Base-by-base conservation (phyloP, 1,140 invertebrate genomes). In the Bombus terrestris region DNA sequence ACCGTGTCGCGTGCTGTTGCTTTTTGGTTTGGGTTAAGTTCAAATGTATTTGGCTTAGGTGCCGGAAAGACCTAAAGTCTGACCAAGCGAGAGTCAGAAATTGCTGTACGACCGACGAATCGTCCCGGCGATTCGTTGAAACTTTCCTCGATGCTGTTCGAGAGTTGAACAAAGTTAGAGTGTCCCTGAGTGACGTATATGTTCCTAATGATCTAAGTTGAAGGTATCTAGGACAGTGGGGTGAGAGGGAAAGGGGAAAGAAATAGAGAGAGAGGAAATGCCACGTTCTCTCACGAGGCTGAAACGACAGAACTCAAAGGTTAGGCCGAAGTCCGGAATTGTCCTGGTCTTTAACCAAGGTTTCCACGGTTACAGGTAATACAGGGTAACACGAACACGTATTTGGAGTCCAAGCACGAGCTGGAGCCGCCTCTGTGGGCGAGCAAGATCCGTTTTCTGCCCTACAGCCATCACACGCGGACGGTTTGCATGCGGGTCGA, bases 321-420 rank as follows among this genome's bases (percentile, higher is more conserved):
- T 62, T 69, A 79, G 57, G 68, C 53, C 43, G 72, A 88, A 85
- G 80, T 68, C 53, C n/a, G 81, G 64, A 81, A 86, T 88, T 86
- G 77, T 86, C 77, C 73, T 64, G 74, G 62, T 74, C 81, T 88
- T 87, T 83, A 90, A 84, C 89, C 66, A 68, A 71, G 80, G 73
- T 86, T 86, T 81, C 81, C 71, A 72, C 81, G 62, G 82, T 96
- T 96, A 32, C 96, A 99, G 98, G 96, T 98, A 75, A 96, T 99
- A 88, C 96, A 96, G 28, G 98, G 97, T 53, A 99, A 99, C 95
- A 97, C 96, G 79, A 98, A 99, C 95, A 99, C 98, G 18, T 98
- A 98, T 94, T 96, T 98, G 86, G 96, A 98, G 78, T 97, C 97
- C 76, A 97, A 97, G 92, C 97, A 97, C 88, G 95, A 96, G 83